Conservation (phyloP, 2,113 vertebrate genomes). For the Blennius ocellaris region DNA sequence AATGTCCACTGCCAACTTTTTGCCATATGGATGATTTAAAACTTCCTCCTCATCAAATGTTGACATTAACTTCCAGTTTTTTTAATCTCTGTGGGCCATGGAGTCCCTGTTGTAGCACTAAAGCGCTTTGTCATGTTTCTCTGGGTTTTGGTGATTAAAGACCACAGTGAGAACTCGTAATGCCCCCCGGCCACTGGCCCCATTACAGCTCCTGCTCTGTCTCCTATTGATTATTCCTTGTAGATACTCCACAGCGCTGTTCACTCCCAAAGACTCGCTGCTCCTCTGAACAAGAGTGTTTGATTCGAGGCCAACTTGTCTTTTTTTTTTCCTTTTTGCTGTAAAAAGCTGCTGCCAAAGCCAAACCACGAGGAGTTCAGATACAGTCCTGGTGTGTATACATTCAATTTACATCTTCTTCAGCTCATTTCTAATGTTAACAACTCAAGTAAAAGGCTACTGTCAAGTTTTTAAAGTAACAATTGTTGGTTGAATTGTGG, state of each 20-base stretch:
- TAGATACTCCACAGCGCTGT: conserved; percentile 24
- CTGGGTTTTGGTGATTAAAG: conserved; percentile 53
- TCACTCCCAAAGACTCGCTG: conserved; percentile 12
- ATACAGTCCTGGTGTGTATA: conserved; percentile 1
- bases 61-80: conserved; percentile 43
- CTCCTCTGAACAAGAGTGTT: conserved; percentile 35
- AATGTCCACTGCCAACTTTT: conserved; percentile 25
- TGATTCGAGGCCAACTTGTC: conserved; percentile 37
- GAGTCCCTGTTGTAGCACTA: conserved; percentile 16
- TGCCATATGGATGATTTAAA: conserved; percentile 49
- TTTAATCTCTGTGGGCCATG: conserved; percentile 23
- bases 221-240: conserved; percentile 39
- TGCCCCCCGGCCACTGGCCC: conserved; percentile 34
- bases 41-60: conserved; percentile 35
- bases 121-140: conserved; percentile 14
- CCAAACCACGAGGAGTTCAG: conserved; percentile 5
- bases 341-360: conserved; percentile 18
- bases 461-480: too few species aligned
- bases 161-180: conserved; percentile 42
- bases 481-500: too few species aligned
- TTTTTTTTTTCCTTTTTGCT: neutral
- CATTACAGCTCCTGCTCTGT: conserved; percentile 18
- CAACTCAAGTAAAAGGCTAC: too few species aligned
- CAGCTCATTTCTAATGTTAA: neutral
- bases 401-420: conserved; percentile 2